These are phyloP conservation scores for Xenus cinereus DNA, from an alignment of 2,113 vertebrate genomes.

Conservation along the genomic window DNA sequence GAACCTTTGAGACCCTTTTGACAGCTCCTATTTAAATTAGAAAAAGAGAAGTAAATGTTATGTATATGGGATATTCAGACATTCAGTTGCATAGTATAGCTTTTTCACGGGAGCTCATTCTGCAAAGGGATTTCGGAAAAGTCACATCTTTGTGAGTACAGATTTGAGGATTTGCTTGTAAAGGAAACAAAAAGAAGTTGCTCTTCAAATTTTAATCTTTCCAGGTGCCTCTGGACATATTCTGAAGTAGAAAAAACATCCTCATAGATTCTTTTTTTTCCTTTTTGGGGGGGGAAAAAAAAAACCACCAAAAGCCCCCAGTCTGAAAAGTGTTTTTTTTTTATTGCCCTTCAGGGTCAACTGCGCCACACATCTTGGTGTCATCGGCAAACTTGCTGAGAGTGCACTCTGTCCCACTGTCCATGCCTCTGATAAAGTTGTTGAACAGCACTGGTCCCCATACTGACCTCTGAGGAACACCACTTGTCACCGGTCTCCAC, in stretches of 20 bases:
- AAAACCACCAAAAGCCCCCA: too few relatives aligned
- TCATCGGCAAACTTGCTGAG: too few relatives aligned
- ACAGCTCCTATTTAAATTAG: neutral
- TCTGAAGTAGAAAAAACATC: neutral
- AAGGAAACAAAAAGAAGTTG: neutral
- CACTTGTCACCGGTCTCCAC: too few relatives aligned
- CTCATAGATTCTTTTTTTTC: neutral
- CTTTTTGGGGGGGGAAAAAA: neutral
- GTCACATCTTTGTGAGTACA: neutral
- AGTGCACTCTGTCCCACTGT: too few relatives aligned
- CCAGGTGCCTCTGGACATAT: neutral
- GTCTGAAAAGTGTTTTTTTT: neutral
- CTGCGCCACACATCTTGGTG: too few relatives aligned
- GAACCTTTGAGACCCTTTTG: neutral
- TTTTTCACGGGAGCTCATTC: neutral
- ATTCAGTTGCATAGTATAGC: neutral
- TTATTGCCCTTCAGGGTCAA: neutral
- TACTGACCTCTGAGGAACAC: too few relatives aligned
- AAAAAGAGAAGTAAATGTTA: neutral
- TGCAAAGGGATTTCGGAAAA: neutral
- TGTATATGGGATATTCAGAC: neutral
- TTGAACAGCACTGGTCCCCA: too few relatives aligned
- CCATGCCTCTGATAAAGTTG: too few relatives aligned
- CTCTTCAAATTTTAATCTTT: neutral
- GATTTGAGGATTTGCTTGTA: neutral